Evolutionary conservation across 2,888 invertebrate genomes (phyloP).

Genomic region (Eupithecia abbreviata): DNA sequence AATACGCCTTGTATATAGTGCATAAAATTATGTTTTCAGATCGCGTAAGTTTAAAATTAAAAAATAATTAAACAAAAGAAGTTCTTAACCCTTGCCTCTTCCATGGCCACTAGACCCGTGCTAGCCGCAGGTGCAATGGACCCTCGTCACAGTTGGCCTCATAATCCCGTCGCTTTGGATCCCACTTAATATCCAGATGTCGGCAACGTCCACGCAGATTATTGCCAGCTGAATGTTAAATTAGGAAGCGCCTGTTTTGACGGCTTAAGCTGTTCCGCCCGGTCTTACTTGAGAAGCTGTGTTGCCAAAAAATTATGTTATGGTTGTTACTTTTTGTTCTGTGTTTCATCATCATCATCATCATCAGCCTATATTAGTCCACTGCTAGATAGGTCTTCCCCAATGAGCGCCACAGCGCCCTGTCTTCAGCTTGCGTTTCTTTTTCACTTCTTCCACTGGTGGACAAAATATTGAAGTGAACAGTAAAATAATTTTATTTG

Average conservation of each 20-base stretch:
- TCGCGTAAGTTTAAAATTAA: too few relatives aligned
- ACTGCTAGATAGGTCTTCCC: too few relatives aligned
- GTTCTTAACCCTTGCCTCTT: constrained; percentile 23
- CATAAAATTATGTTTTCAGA: too few relatives aligned
- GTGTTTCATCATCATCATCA: background rate
- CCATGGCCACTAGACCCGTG: constrained; percentile 28
- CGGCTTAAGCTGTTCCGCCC: background rate
- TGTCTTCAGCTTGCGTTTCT: too few relatives aligned
- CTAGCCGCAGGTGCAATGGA: constrained; percentile 56
- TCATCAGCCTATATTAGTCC: too few relatives aligned
- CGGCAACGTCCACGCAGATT: constrained; percentile 29
- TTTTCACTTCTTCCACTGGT: too few relatives aligned
- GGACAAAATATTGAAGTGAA: too few relatives aligned
- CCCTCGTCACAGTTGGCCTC: constrained; percentile 56
- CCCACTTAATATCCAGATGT: constrained; percentile 56
- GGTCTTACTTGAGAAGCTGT: background rate
- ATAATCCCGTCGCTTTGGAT: constrained; percentile 55
- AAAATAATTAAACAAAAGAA: background rate
- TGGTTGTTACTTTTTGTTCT: background rate
- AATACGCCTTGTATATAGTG: too few relatives aligned
- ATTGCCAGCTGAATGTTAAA: constrained; percentile 41
- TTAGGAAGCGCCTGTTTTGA: constrained; percentile 18
- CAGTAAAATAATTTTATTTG: too few relatives aligned
- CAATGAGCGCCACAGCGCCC: too few relatives aligned
- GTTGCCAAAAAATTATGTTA: background rate